Evolutionary conservation across 2,888 invertebrate genomes (phyloP).

Genomic region (Amiota minor): DNA sequence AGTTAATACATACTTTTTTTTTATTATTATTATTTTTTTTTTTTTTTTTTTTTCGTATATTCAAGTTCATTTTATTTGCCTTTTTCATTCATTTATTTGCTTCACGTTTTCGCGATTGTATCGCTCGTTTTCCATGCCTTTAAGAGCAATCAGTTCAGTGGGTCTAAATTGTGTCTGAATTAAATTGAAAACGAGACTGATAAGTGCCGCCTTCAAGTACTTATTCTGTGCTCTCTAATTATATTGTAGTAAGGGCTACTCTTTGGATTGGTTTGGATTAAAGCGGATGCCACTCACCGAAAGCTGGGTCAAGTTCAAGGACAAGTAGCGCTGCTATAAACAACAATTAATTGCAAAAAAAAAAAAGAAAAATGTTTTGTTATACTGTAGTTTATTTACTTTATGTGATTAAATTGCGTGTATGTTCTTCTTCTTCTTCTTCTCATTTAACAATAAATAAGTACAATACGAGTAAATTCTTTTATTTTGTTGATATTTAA

Average conservation of each 20-base stretch:
- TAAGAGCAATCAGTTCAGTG: conserved; percentile 11
- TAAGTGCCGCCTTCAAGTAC: neutral
- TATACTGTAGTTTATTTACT: conserved; percentile 3
- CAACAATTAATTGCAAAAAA: neutral
- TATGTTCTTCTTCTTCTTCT: neutral
- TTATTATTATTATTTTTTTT: neutral
- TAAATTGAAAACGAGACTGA: neutral
- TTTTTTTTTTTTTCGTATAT: neutral
- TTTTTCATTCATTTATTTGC: neutral
- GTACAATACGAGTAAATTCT: neutral
- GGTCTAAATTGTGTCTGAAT: neutral
- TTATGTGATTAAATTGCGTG: conserved; percentile 6
- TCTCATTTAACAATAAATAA: too few relatives aligned
- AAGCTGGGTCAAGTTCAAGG: conserved; percentile 22
- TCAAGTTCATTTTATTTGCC: neutral
- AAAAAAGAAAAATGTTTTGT: neutral
- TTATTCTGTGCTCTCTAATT: too few relatives aligned
- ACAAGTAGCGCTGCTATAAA: neutral
- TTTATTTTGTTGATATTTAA: neutral
- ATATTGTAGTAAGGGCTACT: too few relatives aligned
- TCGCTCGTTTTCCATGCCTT: neutral
- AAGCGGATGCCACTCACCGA: too few relatives aligned
- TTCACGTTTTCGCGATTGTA: neutral
- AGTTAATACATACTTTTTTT: too few relatives aligned
- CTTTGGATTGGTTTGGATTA: too few relatives aligned